Percentiles rank a stretch among this genome's conserved stretches.
phyloP scores from a whole-genome alignment of 1,140 invertebrate species.

The Drosophila sechellia region DNA sequence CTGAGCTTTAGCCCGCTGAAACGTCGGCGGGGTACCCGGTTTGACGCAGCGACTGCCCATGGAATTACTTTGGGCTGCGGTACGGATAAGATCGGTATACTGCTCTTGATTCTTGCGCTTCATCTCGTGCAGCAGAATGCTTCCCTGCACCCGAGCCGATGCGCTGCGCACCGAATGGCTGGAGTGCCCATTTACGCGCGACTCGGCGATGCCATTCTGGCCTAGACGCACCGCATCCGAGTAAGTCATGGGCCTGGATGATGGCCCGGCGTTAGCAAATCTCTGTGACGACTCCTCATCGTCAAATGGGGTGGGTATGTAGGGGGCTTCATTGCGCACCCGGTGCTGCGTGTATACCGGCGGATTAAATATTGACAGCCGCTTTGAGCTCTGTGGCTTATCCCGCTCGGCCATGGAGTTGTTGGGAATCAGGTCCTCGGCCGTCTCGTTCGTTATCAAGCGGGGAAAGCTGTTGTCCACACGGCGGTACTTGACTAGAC shows the following conservation, averaged over 20 bases:
- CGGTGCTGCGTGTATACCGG: conserved; percentile 32
- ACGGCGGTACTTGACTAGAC: conserved; percentile 68
- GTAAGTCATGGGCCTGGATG: conserved; percentile 30
- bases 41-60: not conserved
- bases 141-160: conserved; percentile 1
- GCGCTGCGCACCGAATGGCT: not conserved
- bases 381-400: conserved; percentile 15
- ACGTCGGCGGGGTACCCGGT: conserved; percentile 2
- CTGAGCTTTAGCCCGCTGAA: not conserved
- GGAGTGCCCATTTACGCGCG: conserved; percentile 17
- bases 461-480: conserved; percentile 79
- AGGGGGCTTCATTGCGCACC: conserved; percentile 15
- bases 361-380: conserved; percentile 55
- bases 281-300: conserved; percentile 28
- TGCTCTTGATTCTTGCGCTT: conserved; percentile 50
- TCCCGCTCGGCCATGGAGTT: conserved; percentile 16
- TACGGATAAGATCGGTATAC: conserved; percentile 46
- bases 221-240: conserved; percentile 61
- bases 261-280: conserved; percentile 1
- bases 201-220: conserved; percentile 46
- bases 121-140: conserved; percentile 33
- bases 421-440: conserved; percentile 33
- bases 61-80: conserved; percentile 9
- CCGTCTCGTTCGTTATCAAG: conserved; percentile 61
- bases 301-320: conserved; percentile 23